Base-by-base conservation (phyloP, 2,797 vertebrate species). In the Rhinella marina region DNA sequence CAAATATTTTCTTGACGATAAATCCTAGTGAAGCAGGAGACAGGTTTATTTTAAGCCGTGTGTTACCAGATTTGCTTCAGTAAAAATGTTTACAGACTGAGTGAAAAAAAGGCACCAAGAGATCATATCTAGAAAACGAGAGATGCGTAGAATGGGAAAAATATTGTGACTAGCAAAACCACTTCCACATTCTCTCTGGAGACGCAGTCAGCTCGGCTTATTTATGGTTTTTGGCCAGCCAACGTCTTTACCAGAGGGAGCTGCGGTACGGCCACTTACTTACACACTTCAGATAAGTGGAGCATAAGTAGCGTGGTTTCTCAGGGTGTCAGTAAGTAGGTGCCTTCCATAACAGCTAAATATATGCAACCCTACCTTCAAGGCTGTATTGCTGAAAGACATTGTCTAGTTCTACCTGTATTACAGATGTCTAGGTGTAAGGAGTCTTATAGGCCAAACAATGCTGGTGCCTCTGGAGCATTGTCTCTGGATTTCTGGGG, bases 51-150 rank as follows among this genome's bases (percentile, higher is more conserved):
- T 88, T 70, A 88, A 80, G 76, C 52, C 52, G n/a, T 25, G 73
- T 84, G 70, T 88, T 50, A 72, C 81, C 61, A 70, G 87, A 80
- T 84, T 84, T 70, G 73, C 50, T 82, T 70, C 75, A 70, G 62
- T 70, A 72, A 80, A 83, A 88, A 84, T 88, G 81, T 88, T 88
- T 88, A 88, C 23, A 84, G 87, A 80, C 75, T 84, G 82, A 73
- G 64, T 25, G 75, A 79, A 84, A 83, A 83, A 80, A 78, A 79
- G 76, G 82, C 87, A 70, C 75, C 87, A 88, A 62, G 68, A 72
- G 87, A 88, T 88, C 70, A 83, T 11, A 88, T 84, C 52, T 57
- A 41, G 21, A 87, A 76, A 76, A 62, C 59, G 86, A 57, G 72
- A 84, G 62, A 61, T 59, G 68, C 61, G 27, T 68, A 75, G 62